Evolutionary conservation across 2,888 invertebrate species (phyloP), one percentile per base, ranked within the genome.

Genomic region (Eledona agricola): DNA sequence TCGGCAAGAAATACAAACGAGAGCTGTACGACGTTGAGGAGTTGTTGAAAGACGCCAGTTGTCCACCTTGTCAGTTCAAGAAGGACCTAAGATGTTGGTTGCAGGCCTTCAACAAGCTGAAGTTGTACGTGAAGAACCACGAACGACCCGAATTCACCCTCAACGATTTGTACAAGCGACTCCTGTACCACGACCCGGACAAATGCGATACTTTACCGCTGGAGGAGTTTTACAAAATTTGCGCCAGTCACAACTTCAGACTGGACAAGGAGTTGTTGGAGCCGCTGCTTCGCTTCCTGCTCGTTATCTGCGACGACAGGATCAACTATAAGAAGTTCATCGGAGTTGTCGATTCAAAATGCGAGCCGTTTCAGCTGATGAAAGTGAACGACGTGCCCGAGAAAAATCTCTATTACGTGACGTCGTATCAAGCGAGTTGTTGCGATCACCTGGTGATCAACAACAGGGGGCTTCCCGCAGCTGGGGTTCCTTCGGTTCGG

Each of bases 321-420:
- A 78, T 83, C 37, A 67, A 81, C 60, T 83, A 82, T 42, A 73
- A 75, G 65, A 78, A 69, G 15, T 83, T 83, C 62, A 72, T 80
- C 2, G 74, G 76, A 34, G 65, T 81, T 2, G 67, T 83, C 7
- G 78, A 82, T 63, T 77, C 76, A 35, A 77, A 74, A 60, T 70
- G 74, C 57, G 74, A 74, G 4, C 73, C 73, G 7, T 9, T 53
- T 1, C 23, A 57, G 22, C 69, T 80, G 12, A 76, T 78, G 2
- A 77, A 78, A 70, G 72, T 80, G 51, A 59, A 68, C 0, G 80
- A 71, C 60, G 53, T 71, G n/a, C 69, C 72, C 3, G 32, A 62
- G 29, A 54, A 63, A 17, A 59, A 63, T 34, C 59, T 66, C 29
- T 68, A 73, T 58, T 76, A 70, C 47, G 29, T 67, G 6, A 72